Base-by-base conservation (phyloP, 2,113 vertebrate species). In the Scalopus aquaticus region DNA sequence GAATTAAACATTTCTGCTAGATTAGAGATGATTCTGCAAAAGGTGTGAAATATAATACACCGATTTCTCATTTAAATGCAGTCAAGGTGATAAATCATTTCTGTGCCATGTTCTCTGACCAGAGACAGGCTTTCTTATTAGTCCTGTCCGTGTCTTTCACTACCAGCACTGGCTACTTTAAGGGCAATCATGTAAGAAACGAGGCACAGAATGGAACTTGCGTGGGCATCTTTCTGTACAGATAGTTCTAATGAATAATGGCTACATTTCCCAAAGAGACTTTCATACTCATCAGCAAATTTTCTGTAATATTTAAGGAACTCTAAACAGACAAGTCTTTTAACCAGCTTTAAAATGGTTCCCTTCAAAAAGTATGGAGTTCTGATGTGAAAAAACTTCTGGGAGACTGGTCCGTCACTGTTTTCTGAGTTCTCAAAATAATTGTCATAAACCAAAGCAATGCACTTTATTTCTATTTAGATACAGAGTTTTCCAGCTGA, bases 271-370 rank as follows among this genome's bases (percentile, higher is more conserved):
- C n/a, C 54, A 44, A 60, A 90, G 73, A 95, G 35, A 72, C 49
- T 88, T 95, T 74, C 22, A 32, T 90, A 54, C 67, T 92, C 60
- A 72, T 24, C 44, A 77, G n/a, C 35, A 76, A 32, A 62, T 91
- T 90, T 97, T 79, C 56, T 93, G 0, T 95, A 64, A 91, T 95
- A 74, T 30, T 37, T 81, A 46, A 86, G 67, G 94, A 96, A 74
- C 20, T 65, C 58, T 37, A 76, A 65, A 73, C 15, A 80, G 64
- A 89, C n/a, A 79, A 30, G 17, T 70, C 69, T 94, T 91, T 82
- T 62, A 94, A 87, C 51, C 81, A 60, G 64, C 26, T n/a, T 84
- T 84, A 60, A 96, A 91, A 79, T 82, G 44, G 46, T 80, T 82
- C 49, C 69, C 37, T 91, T 94, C 26, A 35, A 26, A 88, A 81